Evolutionary conservation across 2,888 invertebrate genomes (phyloP).

Genomic region (Eupithecia pulchellata): DNA sequence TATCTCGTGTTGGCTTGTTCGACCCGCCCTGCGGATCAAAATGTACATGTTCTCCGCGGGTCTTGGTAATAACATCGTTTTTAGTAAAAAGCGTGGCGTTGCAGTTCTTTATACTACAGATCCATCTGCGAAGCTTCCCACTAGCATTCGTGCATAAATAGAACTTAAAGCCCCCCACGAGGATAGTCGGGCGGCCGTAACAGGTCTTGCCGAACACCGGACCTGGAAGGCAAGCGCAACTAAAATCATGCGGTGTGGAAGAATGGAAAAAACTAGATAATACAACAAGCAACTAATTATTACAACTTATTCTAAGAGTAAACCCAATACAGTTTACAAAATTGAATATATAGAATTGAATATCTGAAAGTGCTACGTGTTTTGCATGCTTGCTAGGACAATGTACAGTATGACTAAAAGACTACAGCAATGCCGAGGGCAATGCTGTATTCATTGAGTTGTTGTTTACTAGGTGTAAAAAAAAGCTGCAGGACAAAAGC

Average conservation of each 20-base stretch:
- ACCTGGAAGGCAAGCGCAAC: conserved; percentile 41
- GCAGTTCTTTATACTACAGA: conserved; percentile 53
- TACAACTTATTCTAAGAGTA: too few species aligned
- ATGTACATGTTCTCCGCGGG: conserved; percentile 59
- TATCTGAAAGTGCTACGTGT: too few species aligned
- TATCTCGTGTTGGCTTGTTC: background rate
- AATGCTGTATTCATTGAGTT: too few species aligned
- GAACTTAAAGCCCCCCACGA: conserved; percentile 58
- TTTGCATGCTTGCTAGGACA: too few species aligned
- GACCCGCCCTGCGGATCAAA: background rate
- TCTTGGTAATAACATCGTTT: conserved; percentile 56
- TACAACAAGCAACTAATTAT: background rate
- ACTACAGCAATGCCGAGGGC: too few species aligned
- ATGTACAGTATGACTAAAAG: too few species aligned
- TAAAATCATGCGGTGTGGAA: conserved; percentile 30
- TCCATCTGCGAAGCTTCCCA: conserved; percentile 45
- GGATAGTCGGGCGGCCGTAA: conserved; percentile 51
- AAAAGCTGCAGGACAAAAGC: too few species aligned
- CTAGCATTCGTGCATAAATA: conserved; percentile 12
- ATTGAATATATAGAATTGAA: too few species aligned
- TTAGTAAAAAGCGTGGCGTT: conserved; percentile 55
- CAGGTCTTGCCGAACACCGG: conserved; percentile 56
- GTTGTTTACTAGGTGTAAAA: too few species aligned
- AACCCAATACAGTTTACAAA: too few species aligned
- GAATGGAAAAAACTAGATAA: background rate